Base-by-base conservation (phyloP, 2,797 vertebrate species). In the Buceros bicornis region DNA sequence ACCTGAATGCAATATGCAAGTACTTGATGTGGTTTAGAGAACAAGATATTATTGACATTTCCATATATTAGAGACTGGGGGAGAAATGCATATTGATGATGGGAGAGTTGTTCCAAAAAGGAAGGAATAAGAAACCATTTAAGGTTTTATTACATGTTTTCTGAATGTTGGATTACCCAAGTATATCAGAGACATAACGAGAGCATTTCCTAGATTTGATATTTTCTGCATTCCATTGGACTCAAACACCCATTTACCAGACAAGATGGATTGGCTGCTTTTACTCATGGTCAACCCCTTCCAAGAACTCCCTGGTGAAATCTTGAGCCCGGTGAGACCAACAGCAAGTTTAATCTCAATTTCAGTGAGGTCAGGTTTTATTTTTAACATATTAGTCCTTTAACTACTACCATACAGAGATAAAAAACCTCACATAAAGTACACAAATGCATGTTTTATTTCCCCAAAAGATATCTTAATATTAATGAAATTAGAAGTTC, bases 11-110 rank as follows among this genome's bases (percentile, higher is more conserved):
- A 88, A 50, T 61, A 82, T 60, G 65, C 65, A 87, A 88, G 60
- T 35, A 22, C 22, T 53, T 71, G 80, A 33, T 47, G 72, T 64
- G 47, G 84, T 95, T 96, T 82, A 93, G 31, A 66, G 87, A 90
- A 77, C 5, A 16, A 73, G 58, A 17, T 11, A 8, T 80, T 92
- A 89, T 90, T 89, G 95, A 72, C 61, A 65, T 90, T 94, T 82
- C 87, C 40, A n/a, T 93, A 62, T 72, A 83, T 95, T 61, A 90
- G 43, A 79, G 37, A 25, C n/a, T 42, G 74, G 87, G 73, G 67
- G 45, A 83, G 42, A 83, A 87, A 87, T 83, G 71, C 54, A 16
- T 45, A 56, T 60, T 77, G 89, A 95, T 64, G 26, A 42, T 12
- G 18, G 35, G 33, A 67, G 81, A 79, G 45, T 17, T 69, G 26